These are phyloP conservation scores for Protonibea diacanthus DNA, from an alignment of 2,797 vertebrate species.

Conservation along the genomic window DNA sequence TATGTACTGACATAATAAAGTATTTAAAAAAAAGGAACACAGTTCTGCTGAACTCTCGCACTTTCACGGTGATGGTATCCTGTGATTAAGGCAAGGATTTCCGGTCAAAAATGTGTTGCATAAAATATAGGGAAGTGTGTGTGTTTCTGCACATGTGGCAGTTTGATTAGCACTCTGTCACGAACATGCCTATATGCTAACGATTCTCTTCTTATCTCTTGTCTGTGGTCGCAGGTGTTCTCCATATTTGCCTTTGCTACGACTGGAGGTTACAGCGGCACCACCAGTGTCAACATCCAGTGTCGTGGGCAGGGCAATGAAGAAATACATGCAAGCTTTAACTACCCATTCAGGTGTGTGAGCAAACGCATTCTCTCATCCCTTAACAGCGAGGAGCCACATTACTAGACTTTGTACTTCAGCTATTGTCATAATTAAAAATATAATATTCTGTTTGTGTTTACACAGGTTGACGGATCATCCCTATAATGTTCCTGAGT, in stretches of 20 bases:
- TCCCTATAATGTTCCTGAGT: slow-evolving; percentile 84
- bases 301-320: slow-evolving; percentile 37
- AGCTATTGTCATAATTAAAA: neutral
- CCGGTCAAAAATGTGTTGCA: slow-evolving; percentile 23
- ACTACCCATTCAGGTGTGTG: slow-evolving; percentile 89
- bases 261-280: slow-evolving; percentile 90
- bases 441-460: slow-evolving; percentile 11
- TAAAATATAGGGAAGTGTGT: slow-evolving; percentile 34
- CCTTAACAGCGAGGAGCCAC: neutral
- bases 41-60: neutral
- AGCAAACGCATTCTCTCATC: neutral
- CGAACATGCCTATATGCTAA: slow-evolving; percentile 2
- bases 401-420: neutral
- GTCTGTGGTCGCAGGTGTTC: slow-evolving; percentile 86
- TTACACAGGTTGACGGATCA: slow-evolving; percentile 86
- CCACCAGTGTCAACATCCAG: slow-evolving; percentile 79
- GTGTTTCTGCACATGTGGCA: neutral
- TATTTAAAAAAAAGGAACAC: too few relatives aligned
- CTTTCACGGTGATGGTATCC: neutral
- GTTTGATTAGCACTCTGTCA: neutral
- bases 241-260: slow-evolving; percentile 95
- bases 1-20: too few relatives aligned
- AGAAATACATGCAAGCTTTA: slow-evolving; percentile 80
- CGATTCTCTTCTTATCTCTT: slow-evolving; percentile 13
- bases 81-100: slow-evolving; percentile 29